phyloP scores from a whole-genome alignment of 2,113 vertebrate species.

The Phyllopteryx taeniolatus region DNA sequence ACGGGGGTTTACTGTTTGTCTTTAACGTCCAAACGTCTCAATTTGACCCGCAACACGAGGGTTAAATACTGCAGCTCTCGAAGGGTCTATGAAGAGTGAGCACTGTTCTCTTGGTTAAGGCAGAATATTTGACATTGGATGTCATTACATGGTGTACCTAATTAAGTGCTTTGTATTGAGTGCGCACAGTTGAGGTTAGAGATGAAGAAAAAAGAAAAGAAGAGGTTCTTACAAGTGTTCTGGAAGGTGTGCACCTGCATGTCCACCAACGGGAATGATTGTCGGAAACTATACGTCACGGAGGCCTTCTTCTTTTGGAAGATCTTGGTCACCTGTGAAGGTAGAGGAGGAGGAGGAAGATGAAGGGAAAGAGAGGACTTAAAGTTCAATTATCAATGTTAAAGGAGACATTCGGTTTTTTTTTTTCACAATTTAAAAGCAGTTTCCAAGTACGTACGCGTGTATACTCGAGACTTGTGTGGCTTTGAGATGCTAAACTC shows the following conservation, averaged over 20 bases:
- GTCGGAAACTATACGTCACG: constrained; percentile 94
- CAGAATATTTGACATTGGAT: not conserved
- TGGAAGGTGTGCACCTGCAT: constrained; percentile 98
- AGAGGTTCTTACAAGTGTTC: constrained; percentile 83
- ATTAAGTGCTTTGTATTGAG: not conserved
- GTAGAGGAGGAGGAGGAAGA: constrained; percentile 1
- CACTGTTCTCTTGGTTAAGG: not conserved
- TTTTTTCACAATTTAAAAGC: too few species aligned
- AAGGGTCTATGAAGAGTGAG: not conserved
- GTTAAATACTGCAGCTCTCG: not conserved
- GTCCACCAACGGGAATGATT: constrained; percentile 93
- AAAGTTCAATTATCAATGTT: not conserved
- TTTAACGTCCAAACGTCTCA: not conserved
- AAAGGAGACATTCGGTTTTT: not conserved
- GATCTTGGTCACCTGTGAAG: constrained; percentile 92
- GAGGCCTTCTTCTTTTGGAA: constrained; percentile 99
- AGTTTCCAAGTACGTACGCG: too few species aligned
- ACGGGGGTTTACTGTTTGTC: not conserved
- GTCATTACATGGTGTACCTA: not conserved
- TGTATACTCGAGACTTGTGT: too few species aligned
- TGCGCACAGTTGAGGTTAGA: not conserved
- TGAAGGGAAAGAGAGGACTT: not conserved
- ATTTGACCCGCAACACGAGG: not conserved
- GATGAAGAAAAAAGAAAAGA: not conserved
- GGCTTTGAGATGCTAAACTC: too few species aligned